Evolutionary conservation across 2,113 vertebrate species (phyloP).

Genomic region (Semnornis frantzii): DNA sequence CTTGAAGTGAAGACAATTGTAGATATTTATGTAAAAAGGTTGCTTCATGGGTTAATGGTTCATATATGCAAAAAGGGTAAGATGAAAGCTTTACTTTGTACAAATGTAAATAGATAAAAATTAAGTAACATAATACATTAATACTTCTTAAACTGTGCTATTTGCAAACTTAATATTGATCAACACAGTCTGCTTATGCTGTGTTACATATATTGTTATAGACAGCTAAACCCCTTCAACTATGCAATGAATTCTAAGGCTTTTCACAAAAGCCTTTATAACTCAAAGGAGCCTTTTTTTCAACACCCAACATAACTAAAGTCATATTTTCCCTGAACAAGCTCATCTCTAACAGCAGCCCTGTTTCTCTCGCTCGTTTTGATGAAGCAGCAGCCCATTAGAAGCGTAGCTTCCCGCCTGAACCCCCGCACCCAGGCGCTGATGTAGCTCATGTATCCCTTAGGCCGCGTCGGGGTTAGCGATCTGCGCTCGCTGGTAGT

Average conservation of each 20-base stretch:
- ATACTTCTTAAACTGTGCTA: constrained; percentile 88
- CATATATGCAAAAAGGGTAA: constrained; percentile 98
- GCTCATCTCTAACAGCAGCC: constrained; percentile 48
- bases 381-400: constrained; percentile 2
- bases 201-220: constrained; percentile 82
- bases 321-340: constrained; percentile 91
- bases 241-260: constrained; percentile 95
- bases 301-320: constrained; percentile 80
- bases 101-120: constrained; percentile 91
- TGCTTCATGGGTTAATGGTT: constrained; percentile 89
- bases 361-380: constrained; percentile 60
- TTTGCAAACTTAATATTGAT: constrained; percentile 83
- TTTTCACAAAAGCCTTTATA: constrained; percentile 84
- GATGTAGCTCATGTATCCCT: background rate
- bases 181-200: constrained; percentile 73
- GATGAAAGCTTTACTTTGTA: constrained; percentile 99
- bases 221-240: constrained; percentile 92
- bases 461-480: background rate
- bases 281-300: constrained; percentile 85
- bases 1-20: constrained; percentile 80
- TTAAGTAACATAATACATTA: constrained; percentile 85
- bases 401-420: background rate
- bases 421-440: background rate
- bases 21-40: constrained; percentile 89
- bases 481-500: background rate